Base-by-base conservation (phyloP, 2,888 invertebrate genomes). In the Lepidocyrtoides sp. region DNA sequence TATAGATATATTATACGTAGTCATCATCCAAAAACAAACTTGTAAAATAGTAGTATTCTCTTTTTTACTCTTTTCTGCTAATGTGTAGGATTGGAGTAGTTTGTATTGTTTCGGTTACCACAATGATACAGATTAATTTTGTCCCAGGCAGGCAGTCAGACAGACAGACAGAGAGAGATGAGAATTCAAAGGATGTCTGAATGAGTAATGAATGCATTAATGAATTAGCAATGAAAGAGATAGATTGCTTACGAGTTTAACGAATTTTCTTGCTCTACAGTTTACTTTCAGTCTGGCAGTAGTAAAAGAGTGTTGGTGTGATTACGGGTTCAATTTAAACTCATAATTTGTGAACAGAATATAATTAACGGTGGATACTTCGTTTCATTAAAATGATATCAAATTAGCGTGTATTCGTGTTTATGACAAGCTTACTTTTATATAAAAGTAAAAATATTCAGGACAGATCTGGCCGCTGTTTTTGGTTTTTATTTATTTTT, bases 181-280 rank as follows among this genome's bases (percentile, higher is more conserved):
- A 82, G 54, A 89, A 89, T 36, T 89, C 89, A 89, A 89, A 82
- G 75, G 69, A 82, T 82, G 82, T 44, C 82, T 82, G 82, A 89
- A 82, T 89, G 89, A 89, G 89, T 89, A 89, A 89, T 89, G 89
- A 89, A 89, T 89, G 72, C 89, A 89, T 82, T 89, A 89, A 89
- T 89, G 88, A 88, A 89, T 81, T 89, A 89, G 89, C 36, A 82
- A 81, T 51, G 89, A 89, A 89, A 82, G 82, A 89, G 89, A 89
- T 82, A 41, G 81, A 82, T 82, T 82, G 81, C 72, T 57, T 69
- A 57, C 72, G 20, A 69, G 81, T 88, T 88, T 81, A 20, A 54
- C 81, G 51, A 77, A 77, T 51, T 36, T 81, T 81, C 57, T 20
- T 17, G 26, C 48, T 26, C 17, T 48, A n/a, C n/a, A n/a, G n/a